Conservation (phyloP, 2,888 invertebrate genomes). For the Netelia inedita region DNA sequence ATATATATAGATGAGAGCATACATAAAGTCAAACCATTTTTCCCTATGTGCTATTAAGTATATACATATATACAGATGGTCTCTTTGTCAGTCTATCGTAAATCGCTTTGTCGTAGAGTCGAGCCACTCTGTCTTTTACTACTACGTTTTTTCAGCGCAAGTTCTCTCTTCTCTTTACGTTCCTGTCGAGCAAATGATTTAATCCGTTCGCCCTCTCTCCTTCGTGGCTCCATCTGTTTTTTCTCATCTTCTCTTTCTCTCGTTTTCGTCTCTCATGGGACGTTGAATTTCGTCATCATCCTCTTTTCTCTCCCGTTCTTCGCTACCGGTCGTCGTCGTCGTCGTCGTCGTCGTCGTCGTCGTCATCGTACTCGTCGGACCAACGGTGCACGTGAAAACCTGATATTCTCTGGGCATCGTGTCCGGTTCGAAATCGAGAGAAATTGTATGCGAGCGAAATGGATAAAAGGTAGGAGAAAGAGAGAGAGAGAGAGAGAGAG, state of each 20-base stretch:
- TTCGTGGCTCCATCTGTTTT: slow-evolving; percentile 31
- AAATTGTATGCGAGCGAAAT: slow-evolving; percentile 38
- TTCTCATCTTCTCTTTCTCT: slow-evolving; percentile 29
- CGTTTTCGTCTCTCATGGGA: slow-evolving; percentile 26
- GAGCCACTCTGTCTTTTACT: not conserved
- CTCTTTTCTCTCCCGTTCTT: slow-evolving; percentile 12
- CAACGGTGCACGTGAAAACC: slow-evolving; percentile 50
- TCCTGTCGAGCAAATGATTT: slow-evolving; percentile 65
- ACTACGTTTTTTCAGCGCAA: slow-evolving; percentile 1
- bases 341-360: slow-evolving; percentile 18
- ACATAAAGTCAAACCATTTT: not conserved
- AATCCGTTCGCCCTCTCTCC: slow-evolving; percentile 49
- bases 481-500: slow-evolving; percentile 28
- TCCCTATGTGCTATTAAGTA: not conserved
- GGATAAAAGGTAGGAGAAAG: slow-evolving; percentile 45
- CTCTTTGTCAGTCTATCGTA: slow-evolving; percentile 32
- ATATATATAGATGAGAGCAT: not conserved
- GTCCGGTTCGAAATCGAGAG: slow-evolving; percentile 40
- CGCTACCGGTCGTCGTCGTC: slow-evolving; percentile 1
- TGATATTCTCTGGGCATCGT: slow-evolving; percentile 55
- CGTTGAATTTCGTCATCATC: slow-evolving; percentile 34
- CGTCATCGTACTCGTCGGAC: not conserved
- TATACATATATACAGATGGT: not conserved
- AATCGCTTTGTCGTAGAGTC: slow-evolving; percentile 34
- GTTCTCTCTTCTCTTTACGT: slow-evolving; percentile 36